Conservation (phyloP, 2,113 vertebrate species). For the Urocynchramus pylzowi region DNA sequence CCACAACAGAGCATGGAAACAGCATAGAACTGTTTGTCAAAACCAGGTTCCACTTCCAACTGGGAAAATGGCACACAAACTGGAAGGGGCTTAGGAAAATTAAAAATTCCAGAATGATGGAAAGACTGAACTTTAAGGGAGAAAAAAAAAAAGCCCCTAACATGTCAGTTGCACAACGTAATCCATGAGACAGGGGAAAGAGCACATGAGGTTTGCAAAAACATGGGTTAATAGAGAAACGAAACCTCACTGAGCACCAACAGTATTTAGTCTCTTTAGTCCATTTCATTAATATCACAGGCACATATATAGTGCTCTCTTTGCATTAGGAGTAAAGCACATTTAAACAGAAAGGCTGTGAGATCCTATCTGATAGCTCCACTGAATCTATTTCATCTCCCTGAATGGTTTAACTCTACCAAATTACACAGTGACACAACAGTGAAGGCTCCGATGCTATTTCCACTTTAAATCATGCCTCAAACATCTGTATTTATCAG, state of each 20-base stretch:
- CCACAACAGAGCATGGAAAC: background rate
- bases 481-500: background rate
- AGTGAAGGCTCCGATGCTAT: background rate
- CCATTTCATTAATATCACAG: background rate
- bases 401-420: background rate
- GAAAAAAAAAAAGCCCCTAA: background rate
- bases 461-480: constrained; percentile 1
- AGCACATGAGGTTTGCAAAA: background rate
- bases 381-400: constrained; percentile 1
- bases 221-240: background rate
- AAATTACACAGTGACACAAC: background rate
- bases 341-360: background rate
- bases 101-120: background rate
- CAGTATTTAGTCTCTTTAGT: background rate
- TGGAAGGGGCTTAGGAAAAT: background rate
- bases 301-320: background rate
- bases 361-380: background rate
- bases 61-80: background rate
- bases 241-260: background rate
- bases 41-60: background rate
- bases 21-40: fast-evolving
- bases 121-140: background rate
- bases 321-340: background rate
- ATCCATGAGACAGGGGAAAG: background rate
- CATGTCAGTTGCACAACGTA: background rate